phyloP scores from a whole-genome alignment of 2,888 invertebrate species.

The Melanostoma scalare region DNA sequence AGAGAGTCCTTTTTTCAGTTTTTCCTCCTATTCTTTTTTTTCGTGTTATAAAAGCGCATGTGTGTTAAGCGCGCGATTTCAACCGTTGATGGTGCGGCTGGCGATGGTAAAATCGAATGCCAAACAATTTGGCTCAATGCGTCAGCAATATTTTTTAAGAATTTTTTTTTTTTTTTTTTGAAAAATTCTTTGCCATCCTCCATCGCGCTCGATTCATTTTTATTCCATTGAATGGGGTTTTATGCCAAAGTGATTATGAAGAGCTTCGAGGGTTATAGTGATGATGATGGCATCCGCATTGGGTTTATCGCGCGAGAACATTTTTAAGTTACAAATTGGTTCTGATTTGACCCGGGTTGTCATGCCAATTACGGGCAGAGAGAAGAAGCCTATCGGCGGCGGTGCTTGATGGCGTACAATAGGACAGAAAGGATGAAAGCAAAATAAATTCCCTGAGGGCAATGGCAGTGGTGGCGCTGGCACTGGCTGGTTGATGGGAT shows the following conservation, averaged over 20 bases:
- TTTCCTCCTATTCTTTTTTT: no score
- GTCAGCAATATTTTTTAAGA: constrained; percentile 53
- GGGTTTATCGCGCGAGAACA: constrained; percentile 40
- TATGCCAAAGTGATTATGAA: constrained; percentile 53
- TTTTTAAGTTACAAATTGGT: constrained; percentile 66
- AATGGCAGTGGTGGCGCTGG: constrained; percentile 8
- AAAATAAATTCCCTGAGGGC: constrained; percentile 32
- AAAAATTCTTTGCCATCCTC: not conserved
- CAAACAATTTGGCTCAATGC: constrained; percentile 60
- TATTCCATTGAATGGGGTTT: constrained; percentile 27
- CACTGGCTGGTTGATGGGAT: constrained; percentile 35
- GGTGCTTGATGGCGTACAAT: constrained; percentile 22
- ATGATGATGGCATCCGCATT: constrained; percentile 39
- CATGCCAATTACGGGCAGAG: constrained; percentile 58
- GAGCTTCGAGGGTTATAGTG: constrained; percentile 30
- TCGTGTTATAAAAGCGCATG: constrained; percentile 16
- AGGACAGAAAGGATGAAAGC: constrained; percentile 21
- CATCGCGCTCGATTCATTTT: constrained; percentile 23
- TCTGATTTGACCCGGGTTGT: constrained; percentile 58
- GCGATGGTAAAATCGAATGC: constrained; percentile 51
- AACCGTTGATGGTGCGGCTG: constrained; percentile 14
- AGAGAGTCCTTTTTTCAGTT: constrained; percentile 9
- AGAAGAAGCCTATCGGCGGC: constrained; percentile 27
- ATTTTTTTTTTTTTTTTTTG: not conserved
- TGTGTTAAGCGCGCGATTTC: constrained; percentile 35